These are phyloP conservation scores for Telmatochromis bifrenatus DNA, from an alignment of 2,113 vertebrate genomes.

Conservation along the genomic window DNA sequence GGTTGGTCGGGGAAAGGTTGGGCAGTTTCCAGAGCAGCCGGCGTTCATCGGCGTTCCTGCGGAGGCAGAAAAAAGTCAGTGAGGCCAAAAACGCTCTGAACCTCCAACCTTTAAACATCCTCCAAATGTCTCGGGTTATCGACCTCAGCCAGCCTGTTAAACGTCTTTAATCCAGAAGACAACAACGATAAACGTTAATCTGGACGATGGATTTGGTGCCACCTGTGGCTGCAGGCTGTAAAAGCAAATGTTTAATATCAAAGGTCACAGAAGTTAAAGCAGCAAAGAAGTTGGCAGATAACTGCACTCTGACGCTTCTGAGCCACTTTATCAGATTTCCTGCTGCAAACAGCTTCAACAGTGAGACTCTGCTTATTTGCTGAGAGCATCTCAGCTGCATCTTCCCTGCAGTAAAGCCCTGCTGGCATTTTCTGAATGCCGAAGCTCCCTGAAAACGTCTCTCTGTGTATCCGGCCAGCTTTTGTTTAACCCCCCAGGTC, in stretches of 20 bases:
- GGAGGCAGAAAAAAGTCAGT: not conserved
- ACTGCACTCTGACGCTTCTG: fast-evolving
- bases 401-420: not conserved
- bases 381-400: not conserved
- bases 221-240: not conserved
- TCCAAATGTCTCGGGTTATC: not conserved
- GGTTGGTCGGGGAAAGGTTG: slow-evolving; percentile 74
- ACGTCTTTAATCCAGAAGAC: not conserved
- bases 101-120: not conserved
- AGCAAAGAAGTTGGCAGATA: not conserved
- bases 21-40: slow-evolving; percentile 87
- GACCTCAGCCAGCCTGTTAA: not conserved
- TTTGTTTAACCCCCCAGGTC: not conserved
- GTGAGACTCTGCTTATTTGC: no score
- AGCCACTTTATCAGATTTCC: not conserved
- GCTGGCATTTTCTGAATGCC: not conserved
- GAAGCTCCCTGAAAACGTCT: not conserved
- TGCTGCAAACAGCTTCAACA: not conserved
- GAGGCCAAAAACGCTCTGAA: not conserved
- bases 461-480: not conserved
- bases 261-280: not conserved
- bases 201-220: fast-evolving
- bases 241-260: not conserved
- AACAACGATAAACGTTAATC: not conserved
- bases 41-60: slow-evolving; percentile 87